A percentile compares a stretch with the other conserved stretches of the same genome.
Conservation (phyloP, 2,797 vertebrate genomes). For the Silurus lanzhouensis region DNA sequence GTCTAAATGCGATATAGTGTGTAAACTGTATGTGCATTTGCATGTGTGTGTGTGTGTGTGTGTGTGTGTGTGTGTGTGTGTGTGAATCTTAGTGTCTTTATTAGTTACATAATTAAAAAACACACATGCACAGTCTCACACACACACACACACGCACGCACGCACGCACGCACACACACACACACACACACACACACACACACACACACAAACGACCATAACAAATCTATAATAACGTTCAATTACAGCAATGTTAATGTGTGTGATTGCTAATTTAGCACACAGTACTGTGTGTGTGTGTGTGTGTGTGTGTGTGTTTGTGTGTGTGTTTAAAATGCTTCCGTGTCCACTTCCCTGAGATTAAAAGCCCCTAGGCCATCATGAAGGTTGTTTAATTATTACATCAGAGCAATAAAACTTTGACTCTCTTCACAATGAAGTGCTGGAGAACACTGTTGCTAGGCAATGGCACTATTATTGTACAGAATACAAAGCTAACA, state of each 20-base stretch:
- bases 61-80: slow-evolving; percentile 53
- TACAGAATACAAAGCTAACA: neutral
- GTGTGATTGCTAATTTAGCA: slow-evolving; percentile 10
- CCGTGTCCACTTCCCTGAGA: neutral
- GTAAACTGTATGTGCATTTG: no score
- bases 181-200: neutral
- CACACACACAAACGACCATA: neutral
- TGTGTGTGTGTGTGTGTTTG: slow-evolving; percentile 2
- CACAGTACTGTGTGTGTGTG: neutral
- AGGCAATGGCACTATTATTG: neutral
- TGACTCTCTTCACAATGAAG: neutral
- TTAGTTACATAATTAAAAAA: slow-evolving; percentile 1
- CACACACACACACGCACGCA: neutral
- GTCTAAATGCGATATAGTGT: slow-evolving; percentile 46
- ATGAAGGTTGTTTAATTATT: neutral
- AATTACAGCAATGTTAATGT: slow-evolving; percentile 21
- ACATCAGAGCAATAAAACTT: neutral
- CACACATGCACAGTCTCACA: neutral
- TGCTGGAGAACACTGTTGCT: neutral
- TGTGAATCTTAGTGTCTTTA: slow-evolving; percentile 51
- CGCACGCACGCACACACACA: neutral
- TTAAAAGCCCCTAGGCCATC: neutral
- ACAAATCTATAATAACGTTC: slow-evolving; percentile 6
- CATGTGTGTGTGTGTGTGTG: neutral
- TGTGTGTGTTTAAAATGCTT: neutral